Conservation (phyloP, 1,140 invertebrate genomes). For the Anadara kagoshimensis region DNA sequence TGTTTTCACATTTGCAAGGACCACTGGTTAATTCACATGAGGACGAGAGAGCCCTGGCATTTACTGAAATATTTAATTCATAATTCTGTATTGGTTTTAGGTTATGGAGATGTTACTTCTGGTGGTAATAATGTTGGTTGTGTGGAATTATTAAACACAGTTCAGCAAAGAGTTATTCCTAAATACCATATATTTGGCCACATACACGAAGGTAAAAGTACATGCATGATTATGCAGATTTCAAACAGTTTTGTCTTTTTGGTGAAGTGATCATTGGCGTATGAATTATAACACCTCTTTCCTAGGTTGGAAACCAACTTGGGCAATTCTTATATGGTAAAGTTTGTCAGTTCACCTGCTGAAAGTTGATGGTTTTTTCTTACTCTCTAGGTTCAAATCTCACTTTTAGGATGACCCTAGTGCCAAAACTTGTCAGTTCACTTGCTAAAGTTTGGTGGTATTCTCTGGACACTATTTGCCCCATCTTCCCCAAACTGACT, state of each 20-base stretch:
- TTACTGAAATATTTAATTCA: not conserved
- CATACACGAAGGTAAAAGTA: slow-evolving; percentile 86
- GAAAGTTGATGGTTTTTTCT: not conserved
- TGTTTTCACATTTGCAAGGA: too few relatives aligned
- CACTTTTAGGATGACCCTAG: too few relatives aligned
- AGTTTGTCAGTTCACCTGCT: not conserved
- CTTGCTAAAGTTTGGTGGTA: too few relatives aligned
- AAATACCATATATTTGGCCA: slow-evolving; percentile 93
- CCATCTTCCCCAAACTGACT: too few relatives aligned
- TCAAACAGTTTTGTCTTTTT: not conserved
- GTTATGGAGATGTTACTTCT: slow-evolving; percentile 86
- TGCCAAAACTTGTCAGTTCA: too few relatives aligned
- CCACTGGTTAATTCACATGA: not conserved
- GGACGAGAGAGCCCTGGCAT: not conserved
- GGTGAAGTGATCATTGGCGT: not conserved
- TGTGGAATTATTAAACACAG: slow-evolving; percentile 84
- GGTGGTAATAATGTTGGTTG: slow-evolving; percentile 86
- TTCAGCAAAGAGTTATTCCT: slow-evolving; percentile 85
- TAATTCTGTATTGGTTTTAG: slow-evolving; percentile 70
- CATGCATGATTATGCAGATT: not conserved
- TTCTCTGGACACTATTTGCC: too few relatives aligned
- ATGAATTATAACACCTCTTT: not conserved
- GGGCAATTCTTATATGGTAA: not conserved
- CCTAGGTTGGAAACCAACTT: not conserved
- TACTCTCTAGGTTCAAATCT: too few relatives aligned